These are phyloP conservation scores for Corythornis leucogaster DNA, from an alignment of 2,797 vertebrate species.

Conservation along the genomic window DNA sequence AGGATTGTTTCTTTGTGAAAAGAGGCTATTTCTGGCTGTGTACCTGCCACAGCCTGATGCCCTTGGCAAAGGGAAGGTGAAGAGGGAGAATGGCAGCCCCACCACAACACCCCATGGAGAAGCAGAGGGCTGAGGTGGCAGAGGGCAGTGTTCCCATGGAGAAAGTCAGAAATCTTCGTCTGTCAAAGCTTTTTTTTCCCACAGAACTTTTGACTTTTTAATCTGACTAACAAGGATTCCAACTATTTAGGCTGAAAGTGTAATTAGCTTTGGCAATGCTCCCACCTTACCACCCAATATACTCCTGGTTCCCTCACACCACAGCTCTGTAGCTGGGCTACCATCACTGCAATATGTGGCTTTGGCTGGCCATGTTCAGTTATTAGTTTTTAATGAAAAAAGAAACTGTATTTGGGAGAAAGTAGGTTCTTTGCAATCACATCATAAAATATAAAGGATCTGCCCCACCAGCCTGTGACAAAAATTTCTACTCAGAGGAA, in stretches of 20 bases:
- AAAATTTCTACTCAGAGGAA: background rate
- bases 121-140: background rate
- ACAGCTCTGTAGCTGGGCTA: background rate
- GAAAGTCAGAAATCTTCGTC: background rate
- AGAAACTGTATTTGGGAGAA: background rate
- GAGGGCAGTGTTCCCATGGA: background rate
- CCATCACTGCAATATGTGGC: background rate
- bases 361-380: background rate
- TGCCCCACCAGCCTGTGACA: background rate
- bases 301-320: background rate
- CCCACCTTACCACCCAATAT: background rate
- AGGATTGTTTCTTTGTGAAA: background rate
- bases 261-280: background rate
- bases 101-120: fast-evolving
- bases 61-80: no score
- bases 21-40: background rate
- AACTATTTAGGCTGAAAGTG: background rate
- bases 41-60: background rate
- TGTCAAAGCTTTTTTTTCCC: background rate
- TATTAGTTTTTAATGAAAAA: background rate
- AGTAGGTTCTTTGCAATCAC: background rate
- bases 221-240: background rate
- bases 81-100: background rate
- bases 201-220: background rate
- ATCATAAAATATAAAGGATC: background rate